Conservation (phyloP, 2,888 invertebrate species). For the Cosmia trapezina region DNA sequence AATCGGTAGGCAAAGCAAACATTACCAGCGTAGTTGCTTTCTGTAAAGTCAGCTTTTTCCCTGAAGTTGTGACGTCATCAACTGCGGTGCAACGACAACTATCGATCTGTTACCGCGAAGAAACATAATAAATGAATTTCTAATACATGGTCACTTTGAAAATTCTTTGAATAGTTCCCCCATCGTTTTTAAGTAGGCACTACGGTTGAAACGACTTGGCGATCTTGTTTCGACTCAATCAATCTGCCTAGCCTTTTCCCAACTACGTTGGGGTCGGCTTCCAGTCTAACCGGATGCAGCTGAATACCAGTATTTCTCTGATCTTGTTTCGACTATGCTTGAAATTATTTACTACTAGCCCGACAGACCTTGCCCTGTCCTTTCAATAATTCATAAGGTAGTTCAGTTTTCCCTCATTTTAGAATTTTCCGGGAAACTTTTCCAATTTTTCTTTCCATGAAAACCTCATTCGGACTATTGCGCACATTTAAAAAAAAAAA, state of each 20-base stretch:
- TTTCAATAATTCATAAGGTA: too few relatives aligned
- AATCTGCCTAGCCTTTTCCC: too few relatives aligned
- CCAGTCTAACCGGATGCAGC: too few relatives aligned
- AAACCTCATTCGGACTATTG: too few relatives aligned
- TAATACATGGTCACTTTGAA: conserved; percentile 30
- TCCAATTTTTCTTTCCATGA: too few relatives aligned
- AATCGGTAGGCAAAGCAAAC: conserved; percentile 30
- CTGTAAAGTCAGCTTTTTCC: conserved; percentile 49
- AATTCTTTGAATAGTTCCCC: conserved; percentile 37
- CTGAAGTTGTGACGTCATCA: conserved; percentile 52
- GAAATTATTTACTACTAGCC: neutral
- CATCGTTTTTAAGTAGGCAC: neutral
- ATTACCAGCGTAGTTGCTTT: conserved; percentile 25
- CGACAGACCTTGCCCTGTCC: too few relatives aligned
- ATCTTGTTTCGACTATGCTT: neutral
- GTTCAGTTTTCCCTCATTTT: too few relatives aligned
- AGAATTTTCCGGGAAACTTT: too few relatives aligned
- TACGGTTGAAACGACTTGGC: neutral
- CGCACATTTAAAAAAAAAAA: too few relatives aligned
- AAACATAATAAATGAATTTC: conserved; percentile 50
- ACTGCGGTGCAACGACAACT: conserved; percentile 25
- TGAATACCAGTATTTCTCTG: too few relatives aligned
- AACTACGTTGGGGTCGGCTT: too few relatives aligned
- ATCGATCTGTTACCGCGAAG: conserved; percentile 56
- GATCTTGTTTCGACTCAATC: neutral